phyloP scores from a whole-genome alignment of 1,140 invertebrate genomes.

The Cyclina sinensis region DNA sequence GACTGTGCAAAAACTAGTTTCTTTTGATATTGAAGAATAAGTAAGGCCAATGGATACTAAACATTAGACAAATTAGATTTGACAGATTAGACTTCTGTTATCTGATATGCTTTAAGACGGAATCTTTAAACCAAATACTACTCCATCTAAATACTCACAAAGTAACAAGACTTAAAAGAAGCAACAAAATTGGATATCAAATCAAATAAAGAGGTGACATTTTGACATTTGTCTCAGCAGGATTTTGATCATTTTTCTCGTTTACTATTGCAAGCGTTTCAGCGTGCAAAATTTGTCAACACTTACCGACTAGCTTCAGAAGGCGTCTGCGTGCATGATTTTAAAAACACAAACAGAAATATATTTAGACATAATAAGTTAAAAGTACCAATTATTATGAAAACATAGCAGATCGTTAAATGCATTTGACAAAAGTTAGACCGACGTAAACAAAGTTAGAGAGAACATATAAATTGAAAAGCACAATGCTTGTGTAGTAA shows the following conservation, averaged over 20 bases:
- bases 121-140: conserved; percentile 55
- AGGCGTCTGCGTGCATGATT: conserved; percentile 3
- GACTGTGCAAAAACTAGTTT: no score
- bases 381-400: neutral
- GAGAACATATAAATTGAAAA: neutral
- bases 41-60: no score
- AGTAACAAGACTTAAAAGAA: neutral
- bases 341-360: neutral
- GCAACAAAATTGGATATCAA: no score
- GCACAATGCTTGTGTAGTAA: conserved; percentile 16
- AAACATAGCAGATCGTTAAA: neutral
- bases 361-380: neutral
- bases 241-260: no score
- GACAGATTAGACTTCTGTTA: no score
- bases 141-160: conserved; percentile 44
- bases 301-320: neutral
- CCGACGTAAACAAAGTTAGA: conserved; percentile 1
- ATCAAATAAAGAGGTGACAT: no score
- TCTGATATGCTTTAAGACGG: conserved; percentile 49
- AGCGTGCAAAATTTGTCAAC: neutral
- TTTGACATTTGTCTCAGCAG: no score
- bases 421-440: neutral
- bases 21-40: no score
- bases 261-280: neutral
- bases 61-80: no score